Evolutionary conservation across 2,888 invertebrate species (phyloP), one percentile per base, ranked within the genome.

Genomic region (Leistus spinibarbis): DNA sequence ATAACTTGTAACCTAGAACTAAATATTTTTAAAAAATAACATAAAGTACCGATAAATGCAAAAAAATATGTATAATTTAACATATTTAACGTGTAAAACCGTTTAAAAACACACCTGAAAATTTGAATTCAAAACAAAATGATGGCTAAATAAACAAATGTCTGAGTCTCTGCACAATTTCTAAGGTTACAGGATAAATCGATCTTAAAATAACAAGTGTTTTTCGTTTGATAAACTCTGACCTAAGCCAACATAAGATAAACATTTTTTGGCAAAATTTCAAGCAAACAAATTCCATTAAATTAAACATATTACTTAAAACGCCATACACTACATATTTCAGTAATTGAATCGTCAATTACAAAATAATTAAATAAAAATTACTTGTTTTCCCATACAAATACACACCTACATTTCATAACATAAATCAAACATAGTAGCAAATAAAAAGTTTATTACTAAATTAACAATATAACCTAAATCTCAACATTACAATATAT

Each of bases 221-320:
- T 64, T 23, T 24, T 22, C 5, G n/a, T 64, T n/a, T 22, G 64
- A 64, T 64, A 22, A 64, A 23, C 64, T 64, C 64, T 64, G 64
- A 64, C 64, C 64, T 64, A 17, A 23, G 22, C 23, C 24, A 64
- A 64, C 64, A 64, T 64, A 64, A 23, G 64, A 64, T 64, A 64
- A 40, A 64, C 22, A 64, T 3, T 10, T 64, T 64, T 64, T 64
- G 64, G 64, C 64, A 64, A 20, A 1, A 10, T 64, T 9, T 64
- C 64, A 64, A 23, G 40, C 40, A 40, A 40, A 40, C 40, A 40
- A 7, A 40, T 40, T 2, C 40, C 40, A 40, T 40, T 40, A 40
- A 40, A 40, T 40, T 2, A 40, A 40, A 40, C 5, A 40, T 40
- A n/a, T 40, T 40, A 40, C 10, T 40, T 40, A 40, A 40, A 40